Evolutionary conservation across 2,113 vertebrate species (phyloP), one percentile per base, ranked within the genome.

Genomic region (Brienomyrus brachyistius): DNA sequence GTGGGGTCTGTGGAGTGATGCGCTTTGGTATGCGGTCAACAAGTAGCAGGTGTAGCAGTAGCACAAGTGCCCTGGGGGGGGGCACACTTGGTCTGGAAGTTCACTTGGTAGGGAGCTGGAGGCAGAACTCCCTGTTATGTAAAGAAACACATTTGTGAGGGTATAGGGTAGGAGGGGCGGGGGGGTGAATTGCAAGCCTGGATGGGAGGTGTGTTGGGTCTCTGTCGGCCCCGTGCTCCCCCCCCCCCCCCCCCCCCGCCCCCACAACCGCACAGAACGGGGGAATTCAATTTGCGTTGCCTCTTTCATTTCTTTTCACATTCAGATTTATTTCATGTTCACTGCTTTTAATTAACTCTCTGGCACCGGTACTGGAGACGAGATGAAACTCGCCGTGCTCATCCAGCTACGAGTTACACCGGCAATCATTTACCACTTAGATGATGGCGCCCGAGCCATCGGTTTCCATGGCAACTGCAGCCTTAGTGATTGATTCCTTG

Each of bases 331-430:
- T 88, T 88, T 88, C 52, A 88, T 62, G 87, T 88, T 95, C 95
- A 95, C 95, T 96, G 96, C 97, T 97, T 97, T 98, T 98, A 98
- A 99, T 98, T 84, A 97, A 97, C 97, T 97, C 96, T 96, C 96
- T 96, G 96, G 96, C 96, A 96, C 95, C 96, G 96, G 94, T 93
- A 96, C 95, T 95, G 95, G 96, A 95, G 91, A 94, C 93, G 96
- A 95, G 96, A 96, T 96, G 43, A 54, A 97, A 96, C 96, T 96
- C 96, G 95, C 96, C 95, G 95, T 95, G 96, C 95, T 96, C 95
- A 94, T 92, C 94, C 93, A 90, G 70, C 96, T 96, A 95, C 92
- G 95, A 96, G 94, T 94, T 96, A 94, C 92, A 96, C 96, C 96
- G 96, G 95, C 97, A 97, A 97, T 98, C 96, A 97, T 97, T 97